Conservation (phyloP, 1,140 invertebrate genomes). For the Eumaeus atala region DNA sequence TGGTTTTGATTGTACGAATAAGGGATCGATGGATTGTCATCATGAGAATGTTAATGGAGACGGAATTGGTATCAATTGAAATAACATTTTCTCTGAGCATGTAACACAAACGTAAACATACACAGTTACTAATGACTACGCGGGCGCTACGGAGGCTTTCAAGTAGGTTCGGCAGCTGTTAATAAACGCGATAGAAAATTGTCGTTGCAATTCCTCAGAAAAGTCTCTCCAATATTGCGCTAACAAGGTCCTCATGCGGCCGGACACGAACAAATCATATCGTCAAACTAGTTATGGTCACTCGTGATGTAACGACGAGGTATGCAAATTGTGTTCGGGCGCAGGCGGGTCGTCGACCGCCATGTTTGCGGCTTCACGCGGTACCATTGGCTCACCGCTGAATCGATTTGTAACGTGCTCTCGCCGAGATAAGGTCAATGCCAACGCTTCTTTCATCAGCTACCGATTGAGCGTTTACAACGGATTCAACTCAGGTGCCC, state of each 20-base stretch:
- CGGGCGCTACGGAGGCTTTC: too few species aligned
- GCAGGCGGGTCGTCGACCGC: conserved; percentile 45
- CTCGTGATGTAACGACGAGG: conserved; percentile 48
- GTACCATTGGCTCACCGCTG: conserved; percentile 35
- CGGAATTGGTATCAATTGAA: too few species aligned
- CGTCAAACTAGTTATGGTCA: conserved; percentile 49
- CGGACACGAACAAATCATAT: conserved; percentile 50
- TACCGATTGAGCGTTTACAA: conserved; percentile 29
- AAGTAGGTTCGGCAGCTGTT: too few species aligned
- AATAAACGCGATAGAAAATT: conserved; percentile 2
- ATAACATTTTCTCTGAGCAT: too few species aligned
- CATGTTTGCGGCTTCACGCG: conserved; percentile 36
- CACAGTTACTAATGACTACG: too few species aligned
- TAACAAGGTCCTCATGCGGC: conserved; percentile 39
- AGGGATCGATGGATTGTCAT: too few species aligned
- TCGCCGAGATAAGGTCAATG: conserved; percentile 48
- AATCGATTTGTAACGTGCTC: conserved; percentile 51
- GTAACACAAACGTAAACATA: too few species aligned
- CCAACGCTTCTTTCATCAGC: conserved; percentile 44
- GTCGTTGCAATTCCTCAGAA: conserved; percentile 18
- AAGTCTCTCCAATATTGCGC: conserved; percentile 16
- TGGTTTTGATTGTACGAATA: too few species aligned
- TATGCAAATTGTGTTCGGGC: conserved; percentile 59
- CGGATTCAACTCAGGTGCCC: not conserved
- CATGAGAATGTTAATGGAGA: too few species aligned